These are phyloP conservation scores for Odocoileus virginianus DNA, from an alignment of 2,113 vertebrate genomes.

Conservation along the genomic window DNA sequence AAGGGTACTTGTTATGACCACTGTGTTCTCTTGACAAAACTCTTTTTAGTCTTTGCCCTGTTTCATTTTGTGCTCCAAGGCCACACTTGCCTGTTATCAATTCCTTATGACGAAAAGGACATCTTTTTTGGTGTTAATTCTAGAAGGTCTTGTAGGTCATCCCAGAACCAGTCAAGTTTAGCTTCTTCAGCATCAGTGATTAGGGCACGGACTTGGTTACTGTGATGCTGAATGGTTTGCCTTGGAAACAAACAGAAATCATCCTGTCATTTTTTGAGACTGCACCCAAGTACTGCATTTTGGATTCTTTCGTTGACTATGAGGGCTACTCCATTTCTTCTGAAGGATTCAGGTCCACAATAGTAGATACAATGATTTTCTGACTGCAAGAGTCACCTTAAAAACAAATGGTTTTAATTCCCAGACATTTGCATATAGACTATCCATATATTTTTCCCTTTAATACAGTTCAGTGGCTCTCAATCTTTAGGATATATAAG, in stretches of 20 bases:
- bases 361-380: neutral
- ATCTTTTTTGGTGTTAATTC: neutral
- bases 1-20: neutral
- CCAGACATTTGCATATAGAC: neutral
- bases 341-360: neutral
- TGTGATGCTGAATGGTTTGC: neutral
- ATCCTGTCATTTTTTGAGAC: neutral
- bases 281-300: neutral
- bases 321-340: neutral
- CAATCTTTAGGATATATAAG: neutral
- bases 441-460: neutral
- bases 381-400: neutral
- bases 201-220: neutral
- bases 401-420: neutral
- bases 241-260: neutral
- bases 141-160: neutral
- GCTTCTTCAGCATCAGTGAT: neutral
- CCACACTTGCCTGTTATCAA: neutral
- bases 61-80: neutral
- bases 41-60: neutral
- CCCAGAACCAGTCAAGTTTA: neutral
- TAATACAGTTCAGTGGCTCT: neutral
- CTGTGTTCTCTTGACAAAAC: neutral
- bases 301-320: neutral
- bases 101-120: neutral